A percentile compares a stretch with the other conserved stretches of the same genome.
Evolutionary conservation across 2,113 vertebrate species (phyloP).

Genomic region (Etheostoma cragini): DNA sequence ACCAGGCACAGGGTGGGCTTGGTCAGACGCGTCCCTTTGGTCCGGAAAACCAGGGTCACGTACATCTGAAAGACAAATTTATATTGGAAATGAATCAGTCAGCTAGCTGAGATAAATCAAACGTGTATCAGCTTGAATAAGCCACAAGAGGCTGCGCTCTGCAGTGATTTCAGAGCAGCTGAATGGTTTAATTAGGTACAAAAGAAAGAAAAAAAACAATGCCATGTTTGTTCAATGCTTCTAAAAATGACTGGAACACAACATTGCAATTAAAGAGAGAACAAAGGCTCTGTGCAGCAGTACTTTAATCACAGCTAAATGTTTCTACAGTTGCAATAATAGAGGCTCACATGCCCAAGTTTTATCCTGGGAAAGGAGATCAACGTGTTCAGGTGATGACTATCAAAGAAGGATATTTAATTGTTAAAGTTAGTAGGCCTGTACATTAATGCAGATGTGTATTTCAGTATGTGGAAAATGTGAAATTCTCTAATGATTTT

Average conservation of each 20-base stretch:
- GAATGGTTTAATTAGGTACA: slow-evolving; percentile 7
- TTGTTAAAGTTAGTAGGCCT: neutral
- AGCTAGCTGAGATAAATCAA: neutral
- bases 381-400: neutral
- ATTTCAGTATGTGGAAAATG: neutral
- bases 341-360: neutral
- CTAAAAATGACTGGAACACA: slow-evolving; percentile 19
- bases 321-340: neutral
- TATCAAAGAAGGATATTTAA: neutral
- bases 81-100: neutral
- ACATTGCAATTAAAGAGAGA: neutral
- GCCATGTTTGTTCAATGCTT: neutral
- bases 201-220: slow-evolving; percentile 11
- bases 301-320: slow-evolving; percentile 1
- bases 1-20: slow-evolving; percentile 91
- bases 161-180: slow-evolving; percentile 27
- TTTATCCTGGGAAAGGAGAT: neutral
- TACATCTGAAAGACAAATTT: slow-evolving; percentile 87
- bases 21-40: slow-evolving; percentile 91
- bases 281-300: neutral
- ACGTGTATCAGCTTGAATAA: neutral
- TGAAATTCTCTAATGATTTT: neutral
- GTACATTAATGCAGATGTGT: neutral
- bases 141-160: slow-evolving; percentile 58
- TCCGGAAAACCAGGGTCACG: slow-evolving; percentile 88